phyloP scores from a whole-genome alignment of 1,140 invertebrate genomes.

The Heliothis subflexa region DNA sequence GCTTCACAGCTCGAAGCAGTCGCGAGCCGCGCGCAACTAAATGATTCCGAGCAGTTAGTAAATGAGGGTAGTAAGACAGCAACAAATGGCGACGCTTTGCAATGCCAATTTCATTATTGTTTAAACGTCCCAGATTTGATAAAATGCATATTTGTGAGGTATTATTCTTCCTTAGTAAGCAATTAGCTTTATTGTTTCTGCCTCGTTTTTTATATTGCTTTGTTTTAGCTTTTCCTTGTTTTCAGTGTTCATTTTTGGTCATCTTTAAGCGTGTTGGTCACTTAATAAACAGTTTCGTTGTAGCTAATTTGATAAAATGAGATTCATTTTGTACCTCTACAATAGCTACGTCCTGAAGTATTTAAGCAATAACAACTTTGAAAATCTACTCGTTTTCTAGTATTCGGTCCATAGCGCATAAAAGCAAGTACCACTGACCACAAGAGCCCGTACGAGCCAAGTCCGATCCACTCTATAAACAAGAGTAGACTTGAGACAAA shows the following conservation, averaged over 20 bases:
- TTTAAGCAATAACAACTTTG: no score
- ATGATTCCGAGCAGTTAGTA: conserved; percentile 25
- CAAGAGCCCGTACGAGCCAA: not conserved
- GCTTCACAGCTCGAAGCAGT: no score
- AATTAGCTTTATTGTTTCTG: conserved; percentile 26
- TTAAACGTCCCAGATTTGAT: conserved; percentile 34
- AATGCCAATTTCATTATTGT: conserved; percentile 37
- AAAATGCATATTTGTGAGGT: conserved; percentile 25
- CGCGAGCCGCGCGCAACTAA: not conserved
- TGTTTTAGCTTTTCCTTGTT: not conserved
- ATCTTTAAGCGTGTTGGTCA: not conserved
- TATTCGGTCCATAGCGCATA: no score
- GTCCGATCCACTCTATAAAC: conserved; percentile 31
- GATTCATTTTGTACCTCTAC: no score
- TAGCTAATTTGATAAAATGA: no score
- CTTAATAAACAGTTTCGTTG: no score
- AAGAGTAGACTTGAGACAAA: conserved; percentile 20
- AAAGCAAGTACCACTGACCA: not conserved
- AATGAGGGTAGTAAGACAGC: conserved; percentile 17
- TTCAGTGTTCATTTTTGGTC: not conserved
- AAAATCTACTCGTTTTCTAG: not conserved
- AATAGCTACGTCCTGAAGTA: no score
- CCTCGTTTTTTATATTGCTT: not conserved
- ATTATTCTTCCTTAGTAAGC: conserved; percentile 20
- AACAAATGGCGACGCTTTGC: conserved; percentile 28